A percentile compares a stretch with the other conserved stretches of the same genome.
Evolutionary conservation across 2,113 vertebrate genomes (phyloP).

Genomic region (Cynocephalus volans): DNA sequence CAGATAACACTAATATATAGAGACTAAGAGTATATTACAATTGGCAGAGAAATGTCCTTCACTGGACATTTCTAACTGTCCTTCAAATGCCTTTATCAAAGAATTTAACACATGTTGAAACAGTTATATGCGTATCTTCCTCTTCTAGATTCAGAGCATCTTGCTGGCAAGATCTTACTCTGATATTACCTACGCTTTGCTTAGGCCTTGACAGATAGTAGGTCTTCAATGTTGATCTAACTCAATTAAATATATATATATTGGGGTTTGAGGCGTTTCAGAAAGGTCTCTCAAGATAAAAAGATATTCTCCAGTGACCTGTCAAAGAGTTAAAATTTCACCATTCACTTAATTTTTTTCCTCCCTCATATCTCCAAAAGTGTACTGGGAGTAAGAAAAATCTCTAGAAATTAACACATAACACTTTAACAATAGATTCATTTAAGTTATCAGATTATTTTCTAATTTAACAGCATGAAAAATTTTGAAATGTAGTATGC

Average conservation of each 20-base stretch:
- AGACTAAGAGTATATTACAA: background rate
- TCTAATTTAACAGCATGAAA: conserved; percentile 1
- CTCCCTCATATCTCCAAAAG: background rate
- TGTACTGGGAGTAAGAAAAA: background rate
- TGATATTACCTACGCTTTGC: background rate
- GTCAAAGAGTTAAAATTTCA: conserved; percentile 24
- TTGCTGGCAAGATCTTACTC: background rate
- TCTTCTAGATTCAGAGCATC: background rate
- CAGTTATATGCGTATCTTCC: background rate
- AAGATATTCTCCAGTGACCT: background rate
- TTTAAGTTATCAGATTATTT: conserved; percentile 17
- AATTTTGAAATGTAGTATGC: background rate
- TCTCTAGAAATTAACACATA: background rate
- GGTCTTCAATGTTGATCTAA: background rate
- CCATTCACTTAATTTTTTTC: background rate
- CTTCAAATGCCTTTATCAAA: background rate
- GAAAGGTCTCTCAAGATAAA: background rate
- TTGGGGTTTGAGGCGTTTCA: background rate
- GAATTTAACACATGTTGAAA: background rate
- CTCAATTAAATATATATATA: background rate
- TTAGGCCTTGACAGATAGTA: background rate
- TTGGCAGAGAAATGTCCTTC: background rate
- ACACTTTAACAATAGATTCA: background rate
- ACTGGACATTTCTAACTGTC: background rate
- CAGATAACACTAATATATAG: background rate